phyloP scores from a whole-genome alignment of 2,888 invertebrate species.

The Myopa testacea region DNA sequence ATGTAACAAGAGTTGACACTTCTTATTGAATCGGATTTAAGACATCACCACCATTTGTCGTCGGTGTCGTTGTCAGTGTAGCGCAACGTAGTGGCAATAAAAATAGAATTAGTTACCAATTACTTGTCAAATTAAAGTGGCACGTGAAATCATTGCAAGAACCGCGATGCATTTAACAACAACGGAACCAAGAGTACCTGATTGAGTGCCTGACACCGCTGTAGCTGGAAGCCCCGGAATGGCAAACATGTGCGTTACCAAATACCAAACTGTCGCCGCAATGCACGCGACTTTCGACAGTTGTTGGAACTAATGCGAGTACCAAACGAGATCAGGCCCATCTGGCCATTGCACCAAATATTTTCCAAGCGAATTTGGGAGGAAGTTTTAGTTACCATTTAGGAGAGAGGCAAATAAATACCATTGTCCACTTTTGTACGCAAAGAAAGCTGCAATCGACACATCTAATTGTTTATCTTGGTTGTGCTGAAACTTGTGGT shows the following conservation, averaged over 20 bases:
- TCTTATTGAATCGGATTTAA: too few relatives aligned
- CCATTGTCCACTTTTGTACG: neutral
- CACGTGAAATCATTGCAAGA: neutral
- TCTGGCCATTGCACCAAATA: too few relatives aligned
- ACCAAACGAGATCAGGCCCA: neutral
- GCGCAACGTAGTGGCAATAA: constrained; percentile 30
- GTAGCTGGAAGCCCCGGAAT: neutral
- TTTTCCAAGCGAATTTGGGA: neutral
- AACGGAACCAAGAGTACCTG: neutral
- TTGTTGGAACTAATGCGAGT: neutral
- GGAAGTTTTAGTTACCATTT: neutral
- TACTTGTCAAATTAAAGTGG: constrained; percentile 48
- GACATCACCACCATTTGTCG: neutral
- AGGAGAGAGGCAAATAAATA: neutral
- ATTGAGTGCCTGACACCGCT: neutral
- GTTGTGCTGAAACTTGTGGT: too few relatives aligned
- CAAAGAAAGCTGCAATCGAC: too few relatives aligned
- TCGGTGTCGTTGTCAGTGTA: constrained; percentile 1
- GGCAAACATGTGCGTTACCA: constrained; percentile 4
- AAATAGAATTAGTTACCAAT: constrained; percentile 48
- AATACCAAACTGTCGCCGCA: neutral
- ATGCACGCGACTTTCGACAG: constrained; percentile 23
- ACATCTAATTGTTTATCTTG: neutral
- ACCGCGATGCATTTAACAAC: neutral
- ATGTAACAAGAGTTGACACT: neutral